A percentile compares a stretch with the other conserved stretches of the same genome.
phyloP scores from a whole-genome alignment of 2,888 invertebrate genomes.

The Nycteola revayana region DNA sequence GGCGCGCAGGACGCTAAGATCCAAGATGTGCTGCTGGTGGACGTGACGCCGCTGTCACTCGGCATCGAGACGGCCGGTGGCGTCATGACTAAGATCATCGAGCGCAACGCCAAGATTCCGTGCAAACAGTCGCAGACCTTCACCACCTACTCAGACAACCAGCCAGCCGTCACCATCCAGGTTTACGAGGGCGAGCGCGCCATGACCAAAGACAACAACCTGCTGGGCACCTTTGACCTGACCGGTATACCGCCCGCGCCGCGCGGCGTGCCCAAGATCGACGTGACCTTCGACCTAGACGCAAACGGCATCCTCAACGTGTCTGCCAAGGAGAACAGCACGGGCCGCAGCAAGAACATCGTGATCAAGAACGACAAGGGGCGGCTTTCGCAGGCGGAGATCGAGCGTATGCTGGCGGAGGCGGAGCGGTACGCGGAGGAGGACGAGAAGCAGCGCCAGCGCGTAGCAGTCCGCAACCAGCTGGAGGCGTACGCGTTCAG shows the following conservation, averaged over 20 bases:
- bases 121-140: slow-evolving; percentile 88
- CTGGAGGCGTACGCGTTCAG: slow-evolving; percentile 87
- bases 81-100: slow-evolving; percentile 90
- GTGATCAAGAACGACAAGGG: slow-evolving; percentile 93
- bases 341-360: slow-evolving; percentile 87
- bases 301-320: slow-evolving; percentile 92
- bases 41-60: slow-evolving; percentile 84
- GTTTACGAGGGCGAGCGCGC: slow-evolving; percentile 90
- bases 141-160: slow-evolving; percentile 91
- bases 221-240: slow-evolving; percentile 84
- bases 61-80: slow-evolving; percentile 91
- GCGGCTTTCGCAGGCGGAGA: slow-evolving; percentile 89
- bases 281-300: slow-evolving; percentile 88
- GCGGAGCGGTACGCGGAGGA: slow-evolving; percentile 88
- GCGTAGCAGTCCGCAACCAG: slow-evolving; percentile 86
- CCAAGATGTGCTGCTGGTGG: slow-evolving; percentile 84
- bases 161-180: slow-evolving; percentile 87
- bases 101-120: slow-evolving; percentile 87
- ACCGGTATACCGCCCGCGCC: slow-evolving; percentile 88
- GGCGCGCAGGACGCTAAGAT: slow-evolving; percentile 88
- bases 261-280: slow-evolving; percentile 85
- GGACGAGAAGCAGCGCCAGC: slow-evolving; percentile 86
- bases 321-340: slow-evolving; percentile 86
- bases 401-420: slow-evolving; percentile 89
- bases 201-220: slow-evolving; percentile 91